A percentile compares a stretch with the other conserved stretches of the same genome.
phyloP scores from a whole-genome alignment of 2,888 invertebrate species.

The Campoplex nolae region DNA sequence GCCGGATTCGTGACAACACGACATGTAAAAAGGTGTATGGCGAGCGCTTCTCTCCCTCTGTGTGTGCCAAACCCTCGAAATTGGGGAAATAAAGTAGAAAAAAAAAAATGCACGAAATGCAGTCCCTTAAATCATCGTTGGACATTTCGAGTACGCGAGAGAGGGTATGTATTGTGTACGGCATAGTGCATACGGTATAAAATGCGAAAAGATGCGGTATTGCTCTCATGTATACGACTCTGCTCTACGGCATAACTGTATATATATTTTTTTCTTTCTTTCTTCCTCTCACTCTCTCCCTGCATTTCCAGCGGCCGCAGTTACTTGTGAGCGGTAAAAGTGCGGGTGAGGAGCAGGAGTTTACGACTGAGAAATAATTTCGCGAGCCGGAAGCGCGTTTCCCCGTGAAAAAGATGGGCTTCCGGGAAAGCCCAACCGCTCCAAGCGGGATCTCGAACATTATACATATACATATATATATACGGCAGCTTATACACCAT shows the following conservation, averaged over 20 bases:
- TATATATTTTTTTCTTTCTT: background rate
- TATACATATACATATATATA: conserved; percentile 3
- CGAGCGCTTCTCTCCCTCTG: background rate
- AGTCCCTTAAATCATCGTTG: conserved; percentile 49
- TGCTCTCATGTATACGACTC: background rate
- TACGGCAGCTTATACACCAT: conserved; percentile 31
- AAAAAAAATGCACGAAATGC: conserved; percentile 1
- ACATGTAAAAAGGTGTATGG: background rate
- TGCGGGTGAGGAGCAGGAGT: conserved; percentile 35
- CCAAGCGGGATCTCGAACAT: conserved; percentile 25
- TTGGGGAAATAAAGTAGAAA: background rate
- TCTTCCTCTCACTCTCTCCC: background rate
- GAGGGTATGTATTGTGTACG: conserved; percentile 31
- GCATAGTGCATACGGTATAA: conserved; percentile 19
- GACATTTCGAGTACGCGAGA: conserved; percentile 54
- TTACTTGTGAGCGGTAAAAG: conserved; percentile 17
- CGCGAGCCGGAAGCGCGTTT: conserved; percentile 68
- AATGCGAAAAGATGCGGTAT: conserved; percentile 39
- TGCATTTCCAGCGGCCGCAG: conserved; percentile 59
- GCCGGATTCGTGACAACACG: background rate
- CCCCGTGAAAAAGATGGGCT: conserved; percentile 66
- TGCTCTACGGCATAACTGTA: conserved; percentile 12
- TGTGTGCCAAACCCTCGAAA: background rate
- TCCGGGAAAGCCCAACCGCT: conserved; percentile 55
- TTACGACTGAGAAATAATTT: conserved; percentile 68